Conservation (phyloP, 1,140 invertebrate genomes). For the Tetranychus cinnabarinus region DNA sequence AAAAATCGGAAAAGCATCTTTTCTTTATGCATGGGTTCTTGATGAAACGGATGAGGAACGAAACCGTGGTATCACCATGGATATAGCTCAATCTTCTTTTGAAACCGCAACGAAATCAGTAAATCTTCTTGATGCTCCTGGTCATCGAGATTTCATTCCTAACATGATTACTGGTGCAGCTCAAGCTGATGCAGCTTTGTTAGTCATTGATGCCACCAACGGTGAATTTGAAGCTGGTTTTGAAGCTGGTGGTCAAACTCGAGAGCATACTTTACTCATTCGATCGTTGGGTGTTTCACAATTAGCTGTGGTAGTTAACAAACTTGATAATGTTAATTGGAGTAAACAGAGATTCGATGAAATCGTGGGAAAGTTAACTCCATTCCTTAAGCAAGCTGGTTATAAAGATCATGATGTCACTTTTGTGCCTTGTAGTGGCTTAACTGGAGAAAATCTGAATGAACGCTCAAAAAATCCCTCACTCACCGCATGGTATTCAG, state of each 20-base stretch:
- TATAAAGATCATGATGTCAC: constrained; percentile 65
- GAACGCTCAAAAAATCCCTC: constrained; percentile 36
- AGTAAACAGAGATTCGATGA: constrained; percentile 56
- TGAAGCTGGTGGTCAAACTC: constrained; percentile 84
- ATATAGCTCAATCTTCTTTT: constrained; percentile 78
- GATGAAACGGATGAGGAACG: constrained; percentile 96
- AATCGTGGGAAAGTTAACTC: constrained; percentile 54
- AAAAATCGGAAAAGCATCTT: constrained; percentile 91
- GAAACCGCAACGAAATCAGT: constrained; percentile 65
- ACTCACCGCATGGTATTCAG: constrained; percentile 57
- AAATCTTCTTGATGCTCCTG: constrained; percentile 81
- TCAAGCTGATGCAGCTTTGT: constrained; percentile 82
- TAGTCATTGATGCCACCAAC: constrained; percentile 76
- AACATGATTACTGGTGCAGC: constrained; percentile 97
- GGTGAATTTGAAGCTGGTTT: constrained; percentile 99
- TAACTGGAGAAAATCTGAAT: constrained; percentile 75
- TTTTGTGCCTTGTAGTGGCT: constrained; percentile 84
- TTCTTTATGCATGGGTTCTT: constrained; percentile 96
- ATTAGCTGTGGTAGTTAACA: constrained; percentile 59
- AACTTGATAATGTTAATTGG: constrained; percentile 58
- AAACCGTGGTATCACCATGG: constrained; percentile 77
- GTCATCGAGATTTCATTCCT: constrained; percentile 93
- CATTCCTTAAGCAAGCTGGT: constrained; percentile 84
- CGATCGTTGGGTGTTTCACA: constrained; percentile 66
- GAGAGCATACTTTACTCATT: constrained; percentile 83